These are phyloP conservation scores for Passer domesticus DNA, from an alignment of 2,113 vertebrate genomes.

Conservation along the genomic window DNA sequence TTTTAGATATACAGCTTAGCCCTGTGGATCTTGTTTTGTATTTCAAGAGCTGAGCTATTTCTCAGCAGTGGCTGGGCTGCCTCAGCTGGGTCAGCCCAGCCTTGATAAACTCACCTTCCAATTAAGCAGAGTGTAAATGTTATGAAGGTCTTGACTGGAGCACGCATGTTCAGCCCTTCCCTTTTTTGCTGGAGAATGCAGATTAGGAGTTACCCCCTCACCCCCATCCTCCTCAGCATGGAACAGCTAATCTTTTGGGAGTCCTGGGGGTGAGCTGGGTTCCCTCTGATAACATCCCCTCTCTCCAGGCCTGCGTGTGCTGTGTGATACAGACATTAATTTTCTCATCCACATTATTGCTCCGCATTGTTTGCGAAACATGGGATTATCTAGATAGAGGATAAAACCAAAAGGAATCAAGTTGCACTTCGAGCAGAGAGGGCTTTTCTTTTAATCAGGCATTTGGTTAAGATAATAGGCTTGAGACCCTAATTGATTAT, in stretches of 20 bases:
- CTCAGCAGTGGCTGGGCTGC: background rate
- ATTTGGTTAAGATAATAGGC: conserved; percentile 71
- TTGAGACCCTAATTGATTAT: conserved; percentile 69
- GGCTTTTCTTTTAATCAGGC: conserved; percentile 70
- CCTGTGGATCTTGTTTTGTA: background rate
- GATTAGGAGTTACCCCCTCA: background rate
- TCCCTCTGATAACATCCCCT: conserved; percentile 20
- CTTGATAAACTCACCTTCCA: background rate
- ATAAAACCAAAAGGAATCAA: conserved; percentile 63
- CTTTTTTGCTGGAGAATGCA: background rate
- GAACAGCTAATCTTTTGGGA: conserved; percentile 10
- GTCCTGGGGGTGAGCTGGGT: background rate
- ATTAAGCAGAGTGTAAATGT: background rate
- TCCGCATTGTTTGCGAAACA: conserved; percentile 60
- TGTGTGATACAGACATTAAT: conserved; percentile 27
- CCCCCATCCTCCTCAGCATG: background rate
- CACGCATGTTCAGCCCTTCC: background rate
- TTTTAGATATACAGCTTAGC: background rate
- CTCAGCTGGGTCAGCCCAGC: background rate
- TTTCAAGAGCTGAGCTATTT: background rate
- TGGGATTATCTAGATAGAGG: conserved; percentile 61
- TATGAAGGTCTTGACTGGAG: background rate
- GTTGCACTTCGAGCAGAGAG: conserved; percentile 59
- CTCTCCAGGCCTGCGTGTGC: conserved; percentile 19
- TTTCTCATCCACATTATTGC: conserved; percentile 52